These are phyloP conservation scores for Cylas formicarius DNA, from an alignment of 1,140 invertebrate genomes.

Conservation along the genomic window DNA sequence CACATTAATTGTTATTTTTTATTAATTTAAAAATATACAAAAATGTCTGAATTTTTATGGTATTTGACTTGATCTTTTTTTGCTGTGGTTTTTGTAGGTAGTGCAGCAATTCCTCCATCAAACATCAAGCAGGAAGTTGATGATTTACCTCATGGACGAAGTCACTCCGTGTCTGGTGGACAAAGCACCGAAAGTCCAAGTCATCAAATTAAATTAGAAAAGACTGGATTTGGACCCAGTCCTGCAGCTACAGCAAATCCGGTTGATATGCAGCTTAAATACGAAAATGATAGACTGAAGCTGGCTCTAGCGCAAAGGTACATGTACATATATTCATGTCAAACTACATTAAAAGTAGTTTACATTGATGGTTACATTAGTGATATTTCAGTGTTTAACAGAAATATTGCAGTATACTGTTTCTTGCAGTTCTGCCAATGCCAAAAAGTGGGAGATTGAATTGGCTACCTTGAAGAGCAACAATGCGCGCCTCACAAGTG, in stretches of 20 bases:
- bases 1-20: no score
- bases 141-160: conserved; percentile 44
- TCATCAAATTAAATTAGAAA: conserved; percentile 46
- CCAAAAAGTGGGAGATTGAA: conserved; percentile 98
- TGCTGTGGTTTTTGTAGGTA: conserved; percentile 25
- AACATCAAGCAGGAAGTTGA: conserved; percentile 22
- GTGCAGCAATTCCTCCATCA: conserved; percentile 19
- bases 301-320: conserved; percentile 92
- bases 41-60: not conserved
- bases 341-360: conserved; percentile 46
- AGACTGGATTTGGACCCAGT: conserved; percentile 38
- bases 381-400: conserved; percentile 4
- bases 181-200: conserved; percentile 55
- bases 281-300: conserved; percentile 95
- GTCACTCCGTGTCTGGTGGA: conserved; percentile 48
- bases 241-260: conserved; percentile 41
- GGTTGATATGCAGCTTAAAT: conserved; percentile 85
- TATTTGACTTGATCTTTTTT: not conserved
- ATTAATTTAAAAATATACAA: no score
- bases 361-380: not conserved
- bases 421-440: conserved; percentile 79
- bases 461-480: conserved; percentile 93
- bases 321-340: conserved; percentile 15
- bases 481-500: conserved; percentile 88
- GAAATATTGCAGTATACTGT: conserved; percentile 2